Conservation (phyloP, 1,140 invertebrate genomes). For the Bombus cullumanus region DNA sequence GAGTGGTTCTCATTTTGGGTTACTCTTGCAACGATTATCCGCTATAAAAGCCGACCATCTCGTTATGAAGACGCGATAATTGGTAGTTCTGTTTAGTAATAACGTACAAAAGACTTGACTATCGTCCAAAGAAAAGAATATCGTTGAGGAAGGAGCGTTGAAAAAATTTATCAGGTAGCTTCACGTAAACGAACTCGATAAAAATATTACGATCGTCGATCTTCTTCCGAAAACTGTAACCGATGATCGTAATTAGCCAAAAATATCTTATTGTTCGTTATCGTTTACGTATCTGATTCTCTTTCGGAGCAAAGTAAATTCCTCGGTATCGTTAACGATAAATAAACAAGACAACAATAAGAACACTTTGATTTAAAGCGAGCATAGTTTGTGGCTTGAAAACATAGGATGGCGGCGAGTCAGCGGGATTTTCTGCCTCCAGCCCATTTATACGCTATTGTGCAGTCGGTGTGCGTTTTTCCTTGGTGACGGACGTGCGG, state of each 20-base stretch:
- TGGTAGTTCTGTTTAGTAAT: no score
- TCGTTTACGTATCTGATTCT: no score
- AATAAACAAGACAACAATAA: background rate
- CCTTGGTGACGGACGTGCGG: conserved; percentile 29
- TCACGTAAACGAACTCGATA: no score
- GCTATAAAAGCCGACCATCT: background rate
- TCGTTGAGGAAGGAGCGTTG: no score
- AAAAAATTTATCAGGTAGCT: no score
- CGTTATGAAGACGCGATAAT: no score
- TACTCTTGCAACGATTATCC: background rate
- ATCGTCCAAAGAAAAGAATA: no score
- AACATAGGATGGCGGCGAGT: background rate
- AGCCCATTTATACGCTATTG: conserved; percentile 32
- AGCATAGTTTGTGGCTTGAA: background rate
- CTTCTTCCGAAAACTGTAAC: background rate
- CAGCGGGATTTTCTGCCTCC: background rate
- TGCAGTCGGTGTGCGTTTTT: conserved; percentile 38
- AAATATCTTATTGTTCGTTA: no score
- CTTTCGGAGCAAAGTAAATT: background rate
- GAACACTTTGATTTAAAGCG: background rate
- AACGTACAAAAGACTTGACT: no score
- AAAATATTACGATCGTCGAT: no score
- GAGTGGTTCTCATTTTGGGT: conserved; percentile 72
- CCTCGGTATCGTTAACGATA: background rate
- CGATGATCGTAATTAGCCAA: background rate